phyloP scores from a whole-genome alignment of 35 echinoderm and acorn worm species.

The Chiridota heheva region DNA sequence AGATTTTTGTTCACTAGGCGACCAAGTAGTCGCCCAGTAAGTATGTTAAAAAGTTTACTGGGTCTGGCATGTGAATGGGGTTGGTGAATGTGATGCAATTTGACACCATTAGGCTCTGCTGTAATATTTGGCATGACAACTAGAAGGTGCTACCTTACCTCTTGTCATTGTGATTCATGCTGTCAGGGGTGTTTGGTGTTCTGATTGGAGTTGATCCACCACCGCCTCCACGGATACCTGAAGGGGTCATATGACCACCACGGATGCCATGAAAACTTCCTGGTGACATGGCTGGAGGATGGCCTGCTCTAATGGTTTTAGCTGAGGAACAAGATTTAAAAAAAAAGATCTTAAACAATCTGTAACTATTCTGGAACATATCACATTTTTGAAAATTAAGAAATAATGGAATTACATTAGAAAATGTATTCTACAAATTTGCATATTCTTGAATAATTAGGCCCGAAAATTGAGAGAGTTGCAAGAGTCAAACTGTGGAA shows the following conservation, averaged over 20 bases:
- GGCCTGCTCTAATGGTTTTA: slow-evolving; percentile 80
- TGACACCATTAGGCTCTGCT: neutral
- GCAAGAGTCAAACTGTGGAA: too few species aligned
- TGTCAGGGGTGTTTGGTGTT: slow-evolving; percentile 30
- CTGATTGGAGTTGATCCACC: slow-evolving; percentile 55
- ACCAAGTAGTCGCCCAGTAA: too few species aligned
- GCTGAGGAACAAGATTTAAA: slow-evolving; percentile 47
- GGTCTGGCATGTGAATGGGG: neutral
- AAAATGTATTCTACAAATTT: too few species aligned
- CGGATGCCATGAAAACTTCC: slow-evolving; percentile 47
- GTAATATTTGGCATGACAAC: neutral
- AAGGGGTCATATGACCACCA: slow-evolving; percentile 41
- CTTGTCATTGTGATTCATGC: slow-evolving; percentile 63
- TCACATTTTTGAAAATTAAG: neutral
- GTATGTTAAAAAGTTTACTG: neutral
- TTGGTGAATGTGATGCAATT: too few species aligned
- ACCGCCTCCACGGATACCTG: slow-evolving; percentile 58
- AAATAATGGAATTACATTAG: neutral
- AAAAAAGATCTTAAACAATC: neutral
- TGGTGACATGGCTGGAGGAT: slow-evolving; percentile 64
- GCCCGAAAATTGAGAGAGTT: neutral
- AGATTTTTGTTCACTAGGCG: too few species aligned
- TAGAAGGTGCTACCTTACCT: slow-evolving; percentile 39
- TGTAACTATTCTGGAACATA: too few species aligned
- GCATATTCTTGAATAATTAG: neutral